Conservation (phyloP, 2,113 vertebrate genomes). For the Crotalus helleri region DNA sequence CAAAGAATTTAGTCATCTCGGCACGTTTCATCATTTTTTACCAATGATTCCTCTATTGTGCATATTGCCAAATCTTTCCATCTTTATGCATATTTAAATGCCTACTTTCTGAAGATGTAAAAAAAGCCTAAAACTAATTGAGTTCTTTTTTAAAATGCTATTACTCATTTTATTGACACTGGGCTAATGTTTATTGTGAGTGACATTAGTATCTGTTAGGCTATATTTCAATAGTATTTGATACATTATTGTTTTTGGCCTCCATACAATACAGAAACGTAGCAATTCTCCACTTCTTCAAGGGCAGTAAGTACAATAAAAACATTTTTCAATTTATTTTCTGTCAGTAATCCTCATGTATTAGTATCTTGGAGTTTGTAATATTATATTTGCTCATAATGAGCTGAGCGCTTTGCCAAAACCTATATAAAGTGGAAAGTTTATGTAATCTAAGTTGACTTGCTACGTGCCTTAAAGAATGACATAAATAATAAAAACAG, state of each 20-base stretch:
- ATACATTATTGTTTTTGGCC: not conserved
- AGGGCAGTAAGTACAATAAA: not conserved
- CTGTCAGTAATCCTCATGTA: not conserved
- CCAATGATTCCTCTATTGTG: not conserved
- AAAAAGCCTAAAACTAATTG: not conserved
- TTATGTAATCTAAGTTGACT: not conserved
- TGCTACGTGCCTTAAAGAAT: not conserved
- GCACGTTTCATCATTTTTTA: not conserved
- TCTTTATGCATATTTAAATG: not conserved
- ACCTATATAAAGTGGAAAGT: not conserved
- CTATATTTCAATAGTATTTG: not conserved
- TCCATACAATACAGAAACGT: not conserved
- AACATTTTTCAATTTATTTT: conserved; percentile 13
- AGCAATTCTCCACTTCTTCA: not conserved
- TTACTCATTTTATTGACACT: not conserved
- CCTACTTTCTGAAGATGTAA: not conserved
- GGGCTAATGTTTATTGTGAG: not conserved
- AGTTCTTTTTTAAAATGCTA: not conserved
- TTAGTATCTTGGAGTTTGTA: not conserved
- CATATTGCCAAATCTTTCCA: not conserved
- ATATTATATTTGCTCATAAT: not conserved
- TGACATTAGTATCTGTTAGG: not conserved
- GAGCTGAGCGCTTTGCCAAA: conserved; percentile 12
- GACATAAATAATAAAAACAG: not conserved
- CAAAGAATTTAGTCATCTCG: not conserved